Evolutionary conservation across 2,113 vertebrate species (phyloP).

Genomic region (Elephantulus edwardii): DNA sequence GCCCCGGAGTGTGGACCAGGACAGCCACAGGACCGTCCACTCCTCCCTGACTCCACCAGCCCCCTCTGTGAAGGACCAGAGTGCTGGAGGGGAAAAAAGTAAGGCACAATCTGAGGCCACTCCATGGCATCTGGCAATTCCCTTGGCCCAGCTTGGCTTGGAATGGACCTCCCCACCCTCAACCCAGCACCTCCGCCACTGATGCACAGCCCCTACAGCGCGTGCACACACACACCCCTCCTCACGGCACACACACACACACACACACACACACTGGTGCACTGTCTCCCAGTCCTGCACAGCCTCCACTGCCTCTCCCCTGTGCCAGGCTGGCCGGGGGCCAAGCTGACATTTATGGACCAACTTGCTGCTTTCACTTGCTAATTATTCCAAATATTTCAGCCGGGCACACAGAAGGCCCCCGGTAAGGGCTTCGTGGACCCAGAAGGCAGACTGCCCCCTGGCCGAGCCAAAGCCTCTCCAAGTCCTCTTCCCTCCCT

Average conservation of each 20-base stretch:
- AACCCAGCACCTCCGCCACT: neutral
- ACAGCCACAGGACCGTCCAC: no score
- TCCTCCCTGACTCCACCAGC: neutral
- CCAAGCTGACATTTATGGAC: slow-evolving; percentile 80
- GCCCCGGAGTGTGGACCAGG: neutral
- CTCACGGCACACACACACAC: neutral
- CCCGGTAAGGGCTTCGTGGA: neutral
- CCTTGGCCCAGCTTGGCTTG: neutral
- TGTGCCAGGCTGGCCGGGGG: slow-evolving; percentile 70
- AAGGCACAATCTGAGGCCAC: neutral
- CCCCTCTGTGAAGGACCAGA: neutral
- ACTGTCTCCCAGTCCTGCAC: neutral
- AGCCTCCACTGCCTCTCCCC: slow-evolving; percentile 67
- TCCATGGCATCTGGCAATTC: neutral
- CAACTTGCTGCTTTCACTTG: slow-evolving; percentile 84
- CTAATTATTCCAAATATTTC: slow-evolving; percentile 89
- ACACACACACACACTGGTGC: neutral
- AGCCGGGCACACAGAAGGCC: neutral
- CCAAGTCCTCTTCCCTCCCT: no score
- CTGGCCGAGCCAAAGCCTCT: neutral
- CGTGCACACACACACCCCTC: neutral
- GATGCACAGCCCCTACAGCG: neutral
- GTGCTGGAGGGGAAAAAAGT: neutral
- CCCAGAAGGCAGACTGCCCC: slow-evolving; percentile 19
- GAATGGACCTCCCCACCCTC: neutral